phyloP scores from a whole-genome alignment of 2,113 vertebrate genomes.

The Rousettus leschenaultii region DNA sequence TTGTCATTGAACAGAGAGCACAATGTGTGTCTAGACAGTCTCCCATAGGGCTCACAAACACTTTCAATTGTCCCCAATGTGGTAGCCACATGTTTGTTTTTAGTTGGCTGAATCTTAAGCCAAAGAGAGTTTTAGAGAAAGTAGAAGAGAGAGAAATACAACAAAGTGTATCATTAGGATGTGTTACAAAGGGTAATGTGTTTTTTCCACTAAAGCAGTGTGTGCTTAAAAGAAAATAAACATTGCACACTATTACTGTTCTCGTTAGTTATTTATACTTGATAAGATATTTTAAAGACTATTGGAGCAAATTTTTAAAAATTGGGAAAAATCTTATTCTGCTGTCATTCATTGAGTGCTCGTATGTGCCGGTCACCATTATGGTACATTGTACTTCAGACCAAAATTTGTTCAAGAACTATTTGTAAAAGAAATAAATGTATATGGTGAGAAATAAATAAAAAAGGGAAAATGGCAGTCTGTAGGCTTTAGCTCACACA shows the following conservation, averaged over 20 bases:
- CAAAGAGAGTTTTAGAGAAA: conserved; percentile 40
- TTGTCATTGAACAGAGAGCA: conserved; percentile 28
- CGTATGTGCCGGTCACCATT: neutral
- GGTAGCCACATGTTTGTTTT: conserved; percentile 67
- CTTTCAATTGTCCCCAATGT: conserved; percentile 70
- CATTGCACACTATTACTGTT: neutral
- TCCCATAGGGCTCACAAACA: conserved; percentile 65
- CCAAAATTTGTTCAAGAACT: neutral
- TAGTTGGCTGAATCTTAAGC: neutral
- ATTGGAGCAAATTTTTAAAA: neutral
- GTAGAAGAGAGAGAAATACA: conserved; percentile 7
- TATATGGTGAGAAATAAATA: neutral
- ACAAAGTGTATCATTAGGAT: neutral
- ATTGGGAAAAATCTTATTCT: neutral
- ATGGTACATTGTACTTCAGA: neutral
- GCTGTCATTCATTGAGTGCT: neutral
- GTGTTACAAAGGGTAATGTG: neutral
- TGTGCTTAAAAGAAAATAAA: conserved; percentile 6
- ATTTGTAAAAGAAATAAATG: neutral
- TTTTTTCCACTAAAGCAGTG: neutral
- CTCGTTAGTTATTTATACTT: neutral
- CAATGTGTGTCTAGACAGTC: neutral
- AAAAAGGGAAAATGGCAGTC: neutral
- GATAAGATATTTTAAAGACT: neutral
- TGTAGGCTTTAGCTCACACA: neutral